These are phyloP conservation scores for Microtus ochrogaster DNA, from an alignment of 2,113 vertebrate species.

Conservation along the genomic window DNA sequence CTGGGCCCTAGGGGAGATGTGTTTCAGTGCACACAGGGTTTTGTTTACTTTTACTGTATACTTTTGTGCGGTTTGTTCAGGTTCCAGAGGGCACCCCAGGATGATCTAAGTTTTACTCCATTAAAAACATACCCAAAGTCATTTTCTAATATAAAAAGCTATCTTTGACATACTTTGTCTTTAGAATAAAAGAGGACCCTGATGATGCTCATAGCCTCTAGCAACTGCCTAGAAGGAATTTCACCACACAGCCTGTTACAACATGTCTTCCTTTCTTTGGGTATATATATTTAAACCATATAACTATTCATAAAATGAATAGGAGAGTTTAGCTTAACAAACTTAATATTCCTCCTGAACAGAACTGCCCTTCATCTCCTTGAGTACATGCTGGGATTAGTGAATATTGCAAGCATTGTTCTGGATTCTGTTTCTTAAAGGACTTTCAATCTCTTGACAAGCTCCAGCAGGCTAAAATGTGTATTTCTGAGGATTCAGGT, in stretches of 20 bases:
- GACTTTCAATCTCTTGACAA: background rate
- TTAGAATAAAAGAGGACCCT: conserved; percentile 42
- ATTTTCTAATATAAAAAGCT: conserved; percentile 58
- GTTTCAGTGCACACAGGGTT: conserved; percentile 38
- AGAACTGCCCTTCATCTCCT: background rate
- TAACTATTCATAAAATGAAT: conserved; percentile 9
- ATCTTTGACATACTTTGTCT: conserved; percentile 4
- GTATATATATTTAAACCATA: background rate
- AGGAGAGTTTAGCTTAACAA: background rate
- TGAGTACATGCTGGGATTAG: background rate
- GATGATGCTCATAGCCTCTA: background rate
- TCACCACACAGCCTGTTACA: background rate
- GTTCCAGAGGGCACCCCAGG: conserved; percentile 60
- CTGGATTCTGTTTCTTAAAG: conserved; percentile 22
- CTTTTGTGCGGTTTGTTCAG: conserved; percentile 44
- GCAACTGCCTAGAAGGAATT: conserved; percentile 20
- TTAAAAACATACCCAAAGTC: conserved; percentile 58
- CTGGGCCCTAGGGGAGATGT: background rate
- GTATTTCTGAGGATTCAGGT: conserved; percentile 14
- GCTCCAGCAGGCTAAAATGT: background rate
- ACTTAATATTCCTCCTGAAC: background rate
- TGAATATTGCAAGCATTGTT: conserved; percentile 10
- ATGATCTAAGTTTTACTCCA: conserved; percentile 59
- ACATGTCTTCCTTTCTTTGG: background rate
- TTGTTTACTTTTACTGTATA: conserved; percentile 1